phyloP scores from a whole-genome alignment of 2,888 invertebrate species.

The Nezara viridula region DNA sequence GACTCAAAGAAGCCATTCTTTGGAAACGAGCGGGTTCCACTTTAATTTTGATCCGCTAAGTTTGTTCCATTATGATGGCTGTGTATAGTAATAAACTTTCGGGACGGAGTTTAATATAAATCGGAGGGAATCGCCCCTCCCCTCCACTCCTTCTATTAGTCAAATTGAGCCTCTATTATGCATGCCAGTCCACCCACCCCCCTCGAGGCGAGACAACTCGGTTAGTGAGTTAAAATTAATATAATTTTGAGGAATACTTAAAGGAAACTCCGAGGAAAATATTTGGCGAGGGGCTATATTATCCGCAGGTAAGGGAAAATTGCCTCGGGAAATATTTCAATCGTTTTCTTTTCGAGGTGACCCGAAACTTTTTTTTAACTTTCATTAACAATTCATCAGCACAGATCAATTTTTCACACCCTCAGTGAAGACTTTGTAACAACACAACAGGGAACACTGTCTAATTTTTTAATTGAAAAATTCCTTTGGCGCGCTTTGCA shows the following conservation, averaged over 20 bases:
- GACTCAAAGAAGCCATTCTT: background rate
- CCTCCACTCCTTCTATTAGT: conserved; percentile 53
- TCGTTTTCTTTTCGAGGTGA: background rate
- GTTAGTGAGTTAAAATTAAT: conserved; percentile 56
- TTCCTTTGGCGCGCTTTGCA: too few relatives aligned
- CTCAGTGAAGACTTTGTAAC: too few relatives aligned
- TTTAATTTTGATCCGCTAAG: conserved; percentile 48
- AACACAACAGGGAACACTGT: too few relatives aligned
- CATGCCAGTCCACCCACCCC: conserved; percentile 18
- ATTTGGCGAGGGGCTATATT: conserved; percentile 11
- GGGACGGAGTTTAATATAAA: conserved; percentile 49
- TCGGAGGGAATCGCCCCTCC: conserved; percentile 18
- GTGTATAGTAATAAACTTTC: conserved; percentile 53
- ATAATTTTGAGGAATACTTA: conserved; percentile 51
- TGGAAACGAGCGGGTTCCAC: background rate
- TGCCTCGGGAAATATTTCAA: background rate
- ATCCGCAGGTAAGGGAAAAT: background rate
- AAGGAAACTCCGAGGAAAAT: conserved; percentile 42
- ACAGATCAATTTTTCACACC: background rate
- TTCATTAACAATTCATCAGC: background rate
- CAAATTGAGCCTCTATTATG: conserved; percentile 58
- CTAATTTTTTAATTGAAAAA: too few relatives aligned
- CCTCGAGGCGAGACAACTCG: conserved; percentile 22
- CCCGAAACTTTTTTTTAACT: background rate
- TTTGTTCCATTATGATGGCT: conserved; percentile 26